Percentiles rank a stretch among this genome's conserved stretches.
Conservation (phyloP, 2,888 invertebrate genomes). For the Bombylius major region DNA sequence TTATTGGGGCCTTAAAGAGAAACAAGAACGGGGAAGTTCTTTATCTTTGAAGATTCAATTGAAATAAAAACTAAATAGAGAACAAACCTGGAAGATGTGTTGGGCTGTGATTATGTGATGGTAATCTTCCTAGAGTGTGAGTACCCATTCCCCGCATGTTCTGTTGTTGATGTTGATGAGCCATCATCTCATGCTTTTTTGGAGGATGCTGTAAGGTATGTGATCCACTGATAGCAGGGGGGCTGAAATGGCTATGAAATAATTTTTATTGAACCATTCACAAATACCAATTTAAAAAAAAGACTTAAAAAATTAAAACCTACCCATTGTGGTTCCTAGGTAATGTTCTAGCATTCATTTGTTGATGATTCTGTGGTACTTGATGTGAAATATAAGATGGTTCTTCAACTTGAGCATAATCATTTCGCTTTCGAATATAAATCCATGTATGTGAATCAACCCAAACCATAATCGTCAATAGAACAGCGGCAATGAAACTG, state of each 20-base stretch:
- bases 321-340: conserved; percentile 39
- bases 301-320: conserved; percentile 10
- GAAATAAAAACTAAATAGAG: not conserved
- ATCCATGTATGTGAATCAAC: conserved; percentile 96
- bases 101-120: conserved; percentile 49
- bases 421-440: conserved; percentile 78
- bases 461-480: conserved; percentile 85
- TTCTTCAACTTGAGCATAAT: conserved; percentile 73
- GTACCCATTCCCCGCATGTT: conserved; percentile 41
- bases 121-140: conserved; percentile 56
- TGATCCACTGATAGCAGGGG: conserved; percentile 37
- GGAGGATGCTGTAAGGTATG: conserved; percentile 37
- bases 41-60: conserved; percentile 4
- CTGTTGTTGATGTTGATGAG: conserved; percentile 39
- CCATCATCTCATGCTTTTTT: conserved; percentile 37
- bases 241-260: conserved; percentile 33
- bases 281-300: conserved; percentile 16
- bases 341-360: conserved; percentile 40
- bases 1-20: conserved; percentile 50
- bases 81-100: conserved; percentile 37
- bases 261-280: not conserved
- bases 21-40: no score
- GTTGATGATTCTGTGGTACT: conserved; percentile 39
- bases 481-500: conserved; percentile 72
- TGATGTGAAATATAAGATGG: conserved; percentile 44